A percentile compares a stretch with the other conserved stretches of the same genome.
phyloP scores from a whole-genome alignment of 35 echinoderm and acorn worm genomes.

The Amphiura filiformis region DNA sequence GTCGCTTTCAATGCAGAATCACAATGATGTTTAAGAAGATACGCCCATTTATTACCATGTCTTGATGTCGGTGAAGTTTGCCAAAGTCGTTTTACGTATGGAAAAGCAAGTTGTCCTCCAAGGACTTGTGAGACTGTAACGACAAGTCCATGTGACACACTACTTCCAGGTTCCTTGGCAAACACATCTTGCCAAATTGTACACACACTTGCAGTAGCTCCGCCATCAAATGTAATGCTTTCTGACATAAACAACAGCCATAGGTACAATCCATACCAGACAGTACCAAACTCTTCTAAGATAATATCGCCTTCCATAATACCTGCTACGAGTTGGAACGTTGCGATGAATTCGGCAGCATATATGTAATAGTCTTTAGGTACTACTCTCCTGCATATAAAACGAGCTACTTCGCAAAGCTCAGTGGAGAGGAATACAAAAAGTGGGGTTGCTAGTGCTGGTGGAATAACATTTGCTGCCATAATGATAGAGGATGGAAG shows the following conservation, averaged over 20 bases:
- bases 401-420: not conserved
- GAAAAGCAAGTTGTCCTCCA: slow-evolving; percentile 81
- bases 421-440: not conserved
- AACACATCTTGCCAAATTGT: slow-evolving; percentile 63
- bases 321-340: slow-evolving; percentile 93
- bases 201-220: slow-evolving; percentile 76
- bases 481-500: too few relatives aligned
- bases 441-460: not conserved
- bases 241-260: slow-evolving; percentile 74
- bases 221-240: slow-evolving; percentile 82
- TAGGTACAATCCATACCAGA: slow-evolving; percentile 72
- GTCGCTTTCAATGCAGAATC: slow-evolving; percentile 61
- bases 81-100: slow-evolving; percentile 79
- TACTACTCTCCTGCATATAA: not conserved
- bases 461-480: not conserved
- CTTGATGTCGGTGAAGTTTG: slow-evolving; percentile 52
- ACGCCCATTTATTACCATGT: slow-evolving; percentile 51
- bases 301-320: slow-evolving; percentile 91
- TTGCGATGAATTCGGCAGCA: slow-evolving; percentile 72
- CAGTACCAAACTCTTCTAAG: slow-evolving; percentile 75
- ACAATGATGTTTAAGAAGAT: slow-evolving; percentile 67
- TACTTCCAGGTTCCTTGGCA: slow-evolving; percentile 19
- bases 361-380: slow-evolving; percentile 16
- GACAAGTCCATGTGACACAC: not conserved
- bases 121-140: slow-evolving; percentile 46